These are phyloP conservation scores for Conomelus anceps DNA, from an alignment of 2,888 invertebrate species.

Conservation along the genomic window DNA sequence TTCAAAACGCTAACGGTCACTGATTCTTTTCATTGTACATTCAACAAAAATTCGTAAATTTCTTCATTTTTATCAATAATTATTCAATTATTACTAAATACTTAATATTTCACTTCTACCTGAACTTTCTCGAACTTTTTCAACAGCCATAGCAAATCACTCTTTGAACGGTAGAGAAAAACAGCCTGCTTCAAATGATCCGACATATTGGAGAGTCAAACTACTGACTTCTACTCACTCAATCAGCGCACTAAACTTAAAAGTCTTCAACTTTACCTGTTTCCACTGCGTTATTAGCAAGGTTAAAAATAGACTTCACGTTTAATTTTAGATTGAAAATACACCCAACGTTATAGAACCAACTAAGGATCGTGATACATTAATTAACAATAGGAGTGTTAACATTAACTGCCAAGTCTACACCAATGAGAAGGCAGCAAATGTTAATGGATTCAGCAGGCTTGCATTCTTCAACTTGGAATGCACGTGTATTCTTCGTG, in stretches of 20 bases:
- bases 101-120: neutral
- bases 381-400: neutral
- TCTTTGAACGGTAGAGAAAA: neutral
- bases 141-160: conserved; percentile 2
- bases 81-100: neutral
- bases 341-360: neutral
- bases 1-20: too few relatives aligned
- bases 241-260: neutral
- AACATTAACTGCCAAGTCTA: neutral
- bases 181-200: neutral
- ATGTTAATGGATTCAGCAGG: neutral
- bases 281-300: neutral
- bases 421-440: neutral
- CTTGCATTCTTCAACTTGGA: neutral
- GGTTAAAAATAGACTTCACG: neutral
- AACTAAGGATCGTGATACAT: neutral
- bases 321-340: neutral
- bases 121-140: neutral
- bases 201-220: neutral
- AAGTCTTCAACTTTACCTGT: neutral
- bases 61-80: neutral
- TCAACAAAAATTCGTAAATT: too few relatives aligned
- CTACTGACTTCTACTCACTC: neutral
- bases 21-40: too few relatives aligned
- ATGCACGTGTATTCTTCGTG: neutral